Evolutionary conservation across 2,888 invertebrate species (phyloP), one percentile per base, ranked within the genome.

Genomic region (Heliconius aoede): DNA sequence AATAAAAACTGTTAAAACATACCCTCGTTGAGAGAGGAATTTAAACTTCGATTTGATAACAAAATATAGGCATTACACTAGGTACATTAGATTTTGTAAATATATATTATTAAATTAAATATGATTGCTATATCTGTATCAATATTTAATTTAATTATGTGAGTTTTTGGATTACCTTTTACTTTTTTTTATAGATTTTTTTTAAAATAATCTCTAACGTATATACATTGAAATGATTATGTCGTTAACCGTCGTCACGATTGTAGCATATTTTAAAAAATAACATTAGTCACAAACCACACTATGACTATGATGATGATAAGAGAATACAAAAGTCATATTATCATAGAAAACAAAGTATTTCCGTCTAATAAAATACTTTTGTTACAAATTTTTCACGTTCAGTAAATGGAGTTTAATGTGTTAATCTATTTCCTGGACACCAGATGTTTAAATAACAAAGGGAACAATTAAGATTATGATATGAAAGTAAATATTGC

Each of bases 331-430:
- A 79, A 82, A 80, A 82, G 82, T 82, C 80, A 79, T 79, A 76
- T 87, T 87, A 87, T 89, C 79, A 64, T 82, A 85, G 82, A 73
- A 46, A 69, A 77, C 69, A 73, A 85, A 78, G 81, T 79, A 81
- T 81, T 85, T 84, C 85, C 80, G 80, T 82, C 81, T 75, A 76
- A 82, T 86, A 81, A 87, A 88, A 88, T 90, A 85, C 87, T 79
- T 85, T 82, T 74, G 78, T 82, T 83, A 86, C 86, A 82, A 83
- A 82, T 80, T 87, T 89, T 90, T 86, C 90, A 90, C 91, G 88
- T 90, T 80, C 80, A 80, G 78, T 74, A 85, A 86, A 81, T 83
- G 80, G 82, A 80, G 83, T 83, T 81, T 81, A 79, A 81, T 87
- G 86, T 87, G 88, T 86, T 85, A 87, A 80, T 72, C 72, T 71